A percentile compares a stretch with the other conserved stretches of the same genome.
phyloP scores from a whole-genome alignment of 2,888 invertebrate species.

The Zaprionus bogoriensis region DNA sequence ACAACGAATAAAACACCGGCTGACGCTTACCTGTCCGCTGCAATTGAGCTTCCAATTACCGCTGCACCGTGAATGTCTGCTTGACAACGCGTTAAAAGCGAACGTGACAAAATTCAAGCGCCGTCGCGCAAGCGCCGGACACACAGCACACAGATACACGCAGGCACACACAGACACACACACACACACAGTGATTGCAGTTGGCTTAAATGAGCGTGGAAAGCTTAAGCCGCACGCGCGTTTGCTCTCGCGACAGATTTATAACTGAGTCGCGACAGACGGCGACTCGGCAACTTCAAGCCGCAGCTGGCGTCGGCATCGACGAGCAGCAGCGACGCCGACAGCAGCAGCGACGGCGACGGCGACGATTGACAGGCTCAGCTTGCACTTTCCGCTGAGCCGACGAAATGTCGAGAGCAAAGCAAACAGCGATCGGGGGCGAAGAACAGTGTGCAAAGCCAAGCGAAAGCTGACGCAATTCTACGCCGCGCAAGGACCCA shows the following conservation, averaged over 20 bases:
- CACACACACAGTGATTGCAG: conserved; percentile 26
- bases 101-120: conserved; percentile 48
- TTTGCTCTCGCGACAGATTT: conserved; percentile 74
- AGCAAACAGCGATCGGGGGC: conserved; percentile 10
- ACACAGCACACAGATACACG: conserved; percentile 1
- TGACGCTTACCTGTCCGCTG: conserved; percentile 42
- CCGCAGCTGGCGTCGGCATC: conserved; percentile 23
- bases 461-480: conserved; percentile 36
- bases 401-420: conserved; percentile 46
- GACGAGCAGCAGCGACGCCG: conserved; percentile 26
- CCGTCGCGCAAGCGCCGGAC: conserved; percentile 33
- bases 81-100: conserved; percentile 30
- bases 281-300: conserved; percentile 50
- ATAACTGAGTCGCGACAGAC: conserved; percentile 53
- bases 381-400: conserved; percentile 67
- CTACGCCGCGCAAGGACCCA: conserved; percentile 57
- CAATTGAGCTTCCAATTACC: conserved; percentile 38
- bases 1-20: conserved; percentile 11
- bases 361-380: conserved; percentile 9
- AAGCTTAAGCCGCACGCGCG: conserved; percentile 66
- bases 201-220: conserved; percentile 55
- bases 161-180: conserved; percentile 5
- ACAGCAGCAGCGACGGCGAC: conserved; percentile 15
- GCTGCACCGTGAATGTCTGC: conserved; percentile 28
- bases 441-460: background rate